Base-by-base conservation (phyloP, 2,888 invertebrate species). In the Drosophila yooni region DNA sequence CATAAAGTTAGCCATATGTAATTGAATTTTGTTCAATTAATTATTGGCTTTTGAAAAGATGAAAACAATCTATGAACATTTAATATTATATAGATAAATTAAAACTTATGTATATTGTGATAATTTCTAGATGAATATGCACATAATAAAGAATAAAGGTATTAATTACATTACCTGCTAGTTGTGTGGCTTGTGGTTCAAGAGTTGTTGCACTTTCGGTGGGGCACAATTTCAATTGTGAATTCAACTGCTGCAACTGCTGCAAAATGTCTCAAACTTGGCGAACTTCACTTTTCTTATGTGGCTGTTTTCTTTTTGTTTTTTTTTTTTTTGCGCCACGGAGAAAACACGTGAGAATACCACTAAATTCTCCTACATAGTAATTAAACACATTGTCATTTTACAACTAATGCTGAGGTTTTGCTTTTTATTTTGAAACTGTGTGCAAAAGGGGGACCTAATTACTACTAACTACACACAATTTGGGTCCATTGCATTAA, bases 341-440 rank as follows among this genome's bases (percentile, higher is more conserved):
- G 71, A 59, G 74, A 82, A 81, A 81, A 64, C 70, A 61, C 74
- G 71, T 59, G 65, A 71, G 79, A 79, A 71, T 79, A 58, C 70
- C 80, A 48, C 72, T 66, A 66, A 81, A 79, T 81, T 81, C 73
- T 83, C 74, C 79, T 62, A 52, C 72, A 76, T 78, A 66, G 69
- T 74, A 74, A 76, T 29, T 59, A 61, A 61, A 53, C 52, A 58
- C 40, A 63, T 76, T 66, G 25, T 63, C 50, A 46, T 70, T 70
- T 66, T 62, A 56, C 59, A 68, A 53, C n/a, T 52, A 29, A 58
- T 31, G 21, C 33, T 53, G 57, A 38, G 61, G 50, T 57, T 71
- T 56, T 56, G 58, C 36, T 38, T 54, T 48, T 48, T 67, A 15
- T 53, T 18, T 38, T 15, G 25, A 21, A 57, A 52, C 52, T 13